Evolutionary conservation across 2,888 invertebrate genomes (phyloP).

Genomic region (Drosophila mulleri): DNA sequence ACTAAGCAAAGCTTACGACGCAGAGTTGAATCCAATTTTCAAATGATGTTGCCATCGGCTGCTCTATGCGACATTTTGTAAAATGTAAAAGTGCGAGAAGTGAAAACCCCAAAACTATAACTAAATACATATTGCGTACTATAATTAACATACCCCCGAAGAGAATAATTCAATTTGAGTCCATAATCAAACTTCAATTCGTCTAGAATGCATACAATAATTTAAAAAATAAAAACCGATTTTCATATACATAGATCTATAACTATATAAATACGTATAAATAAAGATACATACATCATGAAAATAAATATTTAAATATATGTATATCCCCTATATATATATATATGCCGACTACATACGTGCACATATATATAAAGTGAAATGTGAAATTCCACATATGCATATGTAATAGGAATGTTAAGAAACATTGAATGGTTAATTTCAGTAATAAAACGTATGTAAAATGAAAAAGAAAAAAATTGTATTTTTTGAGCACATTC

Average conservation of each 20-base stretch:
- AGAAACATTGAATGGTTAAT: slow-evolving; percentile 71
- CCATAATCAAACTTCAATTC: slow-evolving; percentile 78
- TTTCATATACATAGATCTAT: slow-evolving; percentile 50
- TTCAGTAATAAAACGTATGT: slow-evolving; percentile 70
- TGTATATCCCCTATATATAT: slow-evolving; percentile 16
- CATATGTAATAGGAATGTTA: slow-evolving; percentile 61
- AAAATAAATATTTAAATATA: slow-evolving; percentile 21
- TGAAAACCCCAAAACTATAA: not conserved
- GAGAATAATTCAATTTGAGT: slow-evolving; percentile 50
- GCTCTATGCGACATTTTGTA: slow-evolving; percentile 40
- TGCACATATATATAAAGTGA: slow-evolving; percentile 28
- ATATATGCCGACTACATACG: slow-evolving; percentile 13
- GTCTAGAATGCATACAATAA: slow-evolving; percentile 73
- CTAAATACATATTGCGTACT: slow-evolving; percentile 33
- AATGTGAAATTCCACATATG: slow-evolving; percentile 53
- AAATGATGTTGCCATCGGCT: not conserved
- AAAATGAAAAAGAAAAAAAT: slow-evolving; percentile 32
- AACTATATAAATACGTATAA: slow-evolving; percentile 28
- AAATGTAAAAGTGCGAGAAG: slow-evolving; percentile 3
- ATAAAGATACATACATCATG: slow-evolving; percentile 22
- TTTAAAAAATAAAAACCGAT: slow-evolving; percentile 35
- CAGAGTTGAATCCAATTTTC: slow-evolving; percentile 9
- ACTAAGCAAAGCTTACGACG: slow-evolving; percentile 54
- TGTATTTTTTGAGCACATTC: not conserved
- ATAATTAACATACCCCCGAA: slow-evolving; percentile 10